Evolutionary conservation across 2,888 invertebrate species (phyloP).

Genomic region (Acleris emargana): DNA sequence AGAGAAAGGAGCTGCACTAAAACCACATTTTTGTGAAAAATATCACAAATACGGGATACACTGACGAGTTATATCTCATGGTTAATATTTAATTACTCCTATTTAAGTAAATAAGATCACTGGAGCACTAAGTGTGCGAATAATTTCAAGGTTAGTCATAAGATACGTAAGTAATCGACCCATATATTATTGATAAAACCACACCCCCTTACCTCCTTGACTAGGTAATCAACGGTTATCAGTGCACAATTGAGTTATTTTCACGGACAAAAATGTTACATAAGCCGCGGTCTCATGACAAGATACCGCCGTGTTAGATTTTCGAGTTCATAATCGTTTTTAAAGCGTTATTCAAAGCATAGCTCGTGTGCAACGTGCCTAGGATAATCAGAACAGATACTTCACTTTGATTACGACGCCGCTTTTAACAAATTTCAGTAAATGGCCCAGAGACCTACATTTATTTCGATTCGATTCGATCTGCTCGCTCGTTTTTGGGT

Average conservation of each 20-base stretch:
- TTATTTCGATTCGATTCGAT: constrained; percentile 68
- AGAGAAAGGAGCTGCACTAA: constrained; percentile 19
- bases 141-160: constrained; percentile 63
- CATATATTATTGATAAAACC: constrained; percentile 42
- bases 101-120: background rate
- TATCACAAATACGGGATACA: background rate
- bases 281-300: constrained; percentile 78
- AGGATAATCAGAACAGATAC: constrained; percentile 63
- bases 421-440: constrained; percentile 56
- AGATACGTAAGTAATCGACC: constrained; percentile 36
- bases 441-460: constrained; percentile 74
- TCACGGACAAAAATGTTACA: constrained; percentile 76
- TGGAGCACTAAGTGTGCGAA: constrained; percentile 15
- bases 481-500: constrained; percentile 43
- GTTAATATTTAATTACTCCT: constrained; percentile 5
- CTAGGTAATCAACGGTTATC: constrained; percentile 70
- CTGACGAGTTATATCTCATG: background rate
- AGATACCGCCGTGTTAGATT: constrained; percentile 52
- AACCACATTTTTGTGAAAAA: constrained; percentile 18
- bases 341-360: constrained; percentile 70
- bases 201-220: constrained; percentile 69
- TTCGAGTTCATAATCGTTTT: constrained; percentile 53
- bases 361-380: constrained; percentile 55
- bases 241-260: constrained; percentile 61
- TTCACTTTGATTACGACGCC: constrained; percentile 73